These are phyloP conservation scores for Parus major DNA, from an alignment of 2,113 vertebrate genomes.

Conservation along the genomic window DNA sequence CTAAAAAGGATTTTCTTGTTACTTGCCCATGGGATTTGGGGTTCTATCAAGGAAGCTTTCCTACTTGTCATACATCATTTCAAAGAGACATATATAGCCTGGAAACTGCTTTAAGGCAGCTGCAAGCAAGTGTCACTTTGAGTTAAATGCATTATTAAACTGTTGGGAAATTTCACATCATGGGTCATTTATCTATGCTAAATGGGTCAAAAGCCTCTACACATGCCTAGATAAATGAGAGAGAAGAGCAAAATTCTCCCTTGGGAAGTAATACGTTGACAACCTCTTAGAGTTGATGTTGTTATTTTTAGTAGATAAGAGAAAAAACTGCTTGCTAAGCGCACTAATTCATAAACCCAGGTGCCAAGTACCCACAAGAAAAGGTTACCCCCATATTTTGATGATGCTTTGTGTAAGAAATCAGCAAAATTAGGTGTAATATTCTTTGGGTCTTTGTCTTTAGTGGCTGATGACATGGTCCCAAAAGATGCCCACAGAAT, in stretches of 20 bases:
- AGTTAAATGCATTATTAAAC: constrained; percentile 89
- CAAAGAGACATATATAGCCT: constrained; percentile 86
- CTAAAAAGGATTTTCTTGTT: constrained; percentile 73
- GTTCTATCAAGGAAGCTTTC: constrained; percentile 66
- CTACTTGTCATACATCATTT: constrained; percentile 90
- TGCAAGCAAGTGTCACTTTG: constrained; percentile 96
- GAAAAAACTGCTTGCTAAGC: not conserved
- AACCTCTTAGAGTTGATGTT: constrained; percentile 52
- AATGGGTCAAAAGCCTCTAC: constrained; percentile 89
- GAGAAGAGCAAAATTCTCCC: constrained; percentile 71
- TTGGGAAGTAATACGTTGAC: constrained; percentile 69
- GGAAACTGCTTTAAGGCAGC: constrained; percentile 86
- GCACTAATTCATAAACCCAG: constrained; percentile 41
- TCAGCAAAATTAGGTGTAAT: not conserved
- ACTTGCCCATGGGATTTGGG: constrained; percentile 57
- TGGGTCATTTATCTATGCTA: constrained; percentile 93
- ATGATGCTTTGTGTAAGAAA: not conserved
- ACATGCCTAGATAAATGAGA: constrained; percentile 80
- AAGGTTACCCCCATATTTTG: not conserved
- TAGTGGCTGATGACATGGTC: not conserved
- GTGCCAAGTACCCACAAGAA: not conserved
- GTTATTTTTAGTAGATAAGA: constrained; percentile 62
- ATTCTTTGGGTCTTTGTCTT: not conserved
- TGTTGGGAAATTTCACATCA: constrained; percentile 84
- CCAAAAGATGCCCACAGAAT: not conserved